Evolutionary conservation across 2,888 invertebrate genomes (phyloP), one percentile per base, ranked within the genome.

Genomic region (Phaedon cochleariae): DNA sequence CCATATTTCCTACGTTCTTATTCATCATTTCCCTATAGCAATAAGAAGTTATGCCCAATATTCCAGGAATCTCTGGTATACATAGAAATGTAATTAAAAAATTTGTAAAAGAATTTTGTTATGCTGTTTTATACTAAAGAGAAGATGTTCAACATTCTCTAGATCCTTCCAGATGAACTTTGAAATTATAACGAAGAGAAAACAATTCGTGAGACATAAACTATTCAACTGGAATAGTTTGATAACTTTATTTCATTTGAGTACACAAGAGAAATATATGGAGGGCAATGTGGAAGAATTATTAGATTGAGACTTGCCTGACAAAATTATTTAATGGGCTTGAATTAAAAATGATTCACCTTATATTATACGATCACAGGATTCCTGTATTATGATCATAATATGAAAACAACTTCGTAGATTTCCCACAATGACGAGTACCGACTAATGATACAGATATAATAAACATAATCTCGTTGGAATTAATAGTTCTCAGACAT

Each of bases 71-170:
- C 45, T 57, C 51, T 62, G 10, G 48, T 12, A 45, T 62, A 59
- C 59, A 62, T 62, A 69, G 63, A 57, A 57, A 69, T 67, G 62
- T 69, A 67, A 69, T 69, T 61, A 67, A 65, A 37, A 57, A 68
- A 59, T 60, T 53, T 60, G 59, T 64, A 34, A 22, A 64, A 55
- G 67, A 62, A 67, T 69, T 67, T 60, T 57, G 59, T 58, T 54
- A 22, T 53, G 57, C 54, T 62, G 53, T 58, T 62, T 58, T 62
- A 62, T n/a, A 62, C 61, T 49, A 62, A 20, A 54, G 20, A 59
- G 29, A 45, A 55, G 52, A 66, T 59, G 31, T 59, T 62, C 31
- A 31, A 53, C 59, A 51, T 62, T 53, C 59, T 31, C 53, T 9
- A 37, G 26, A 62, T 59, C 49, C 55, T 48, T 61, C n/a, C 12